Conservation (phyloP, 2,888 invertebrate genomes). For the Athetis lepigone region DNA sequence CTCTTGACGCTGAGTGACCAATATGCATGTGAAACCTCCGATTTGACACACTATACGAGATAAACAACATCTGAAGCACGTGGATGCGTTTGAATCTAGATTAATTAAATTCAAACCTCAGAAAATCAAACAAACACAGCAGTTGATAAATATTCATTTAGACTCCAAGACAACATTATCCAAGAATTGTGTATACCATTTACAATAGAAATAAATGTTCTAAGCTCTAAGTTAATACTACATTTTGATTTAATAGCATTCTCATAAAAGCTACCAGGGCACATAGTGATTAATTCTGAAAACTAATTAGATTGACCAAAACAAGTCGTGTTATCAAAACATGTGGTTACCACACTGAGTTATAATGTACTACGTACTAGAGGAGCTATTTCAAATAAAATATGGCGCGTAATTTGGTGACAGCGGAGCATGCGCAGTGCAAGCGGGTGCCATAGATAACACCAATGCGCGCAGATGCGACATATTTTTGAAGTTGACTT, state of each 20-base stretch:
- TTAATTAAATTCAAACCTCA: neutral
- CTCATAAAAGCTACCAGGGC: conserved; percentile 1
- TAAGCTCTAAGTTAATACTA: neutral
- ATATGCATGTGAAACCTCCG: conserved; percentile 47
- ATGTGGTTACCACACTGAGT: conserved; percentile 23
- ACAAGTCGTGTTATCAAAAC: conserved; percentile 22
- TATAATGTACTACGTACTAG: too few relatives aligned
- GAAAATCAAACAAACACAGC: neutral
- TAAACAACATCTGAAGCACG: conserved; percentile 31
- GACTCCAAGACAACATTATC: too few relatives aligned
- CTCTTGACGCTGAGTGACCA: conserved; percentile 47
- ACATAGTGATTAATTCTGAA: conserved; percentile 22
- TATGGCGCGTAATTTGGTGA: too few relatives aligned
- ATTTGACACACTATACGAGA: conserved; percentile 45
- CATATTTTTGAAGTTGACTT: too few relatives aligned
- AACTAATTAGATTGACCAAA: conserved; percentile 38
- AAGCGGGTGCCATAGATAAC: too few relatives aligned
- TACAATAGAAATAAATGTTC: too few relatives aligned
- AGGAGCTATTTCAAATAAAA: too few relatives aligned
- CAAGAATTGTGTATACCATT: too few relatives aligned
- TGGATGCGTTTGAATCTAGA: neutral
- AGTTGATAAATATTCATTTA: too few relatives aligned
- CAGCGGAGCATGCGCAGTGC: too few relatives aligned
- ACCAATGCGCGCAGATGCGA: too few relatives aligned
- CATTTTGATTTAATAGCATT: conserved; percentile 6